Conservation (phyloP, 2,888 invertebrate genomes). For the Spatulosminthurus flaviceps region DNA sequence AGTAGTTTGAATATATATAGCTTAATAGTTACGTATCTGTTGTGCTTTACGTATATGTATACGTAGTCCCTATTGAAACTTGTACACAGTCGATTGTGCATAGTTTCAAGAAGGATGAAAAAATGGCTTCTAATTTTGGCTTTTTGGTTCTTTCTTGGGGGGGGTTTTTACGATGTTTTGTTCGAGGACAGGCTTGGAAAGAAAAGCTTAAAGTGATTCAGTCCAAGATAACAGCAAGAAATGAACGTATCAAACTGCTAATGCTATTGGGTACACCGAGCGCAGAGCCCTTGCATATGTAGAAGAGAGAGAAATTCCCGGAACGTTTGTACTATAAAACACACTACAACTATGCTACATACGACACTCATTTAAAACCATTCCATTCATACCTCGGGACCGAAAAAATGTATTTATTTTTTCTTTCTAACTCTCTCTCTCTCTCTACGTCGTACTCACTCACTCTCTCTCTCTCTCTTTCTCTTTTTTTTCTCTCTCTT, state of each 20-base stretch:
- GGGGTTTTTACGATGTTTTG: constrained; percentile 15
- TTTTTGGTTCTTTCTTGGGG: constrained; percentile 42
- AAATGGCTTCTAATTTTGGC: constrained; percentile 61
- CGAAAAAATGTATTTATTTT: constrained; percentile 35
- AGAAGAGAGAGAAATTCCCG: constrained; percentile 24
- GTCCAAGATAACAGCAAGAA: constrained; percentile 85
- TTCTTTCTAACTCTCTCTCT: constrained; percentile 20
- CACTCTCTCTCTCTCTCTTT: constrained; percentile 23
- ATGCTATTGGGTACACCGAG: constrained; percentile 84
- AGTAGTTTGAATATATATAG: no score
- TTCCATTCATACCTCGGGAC: constrained; percentile 46
- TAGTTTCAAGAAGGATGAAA: constrained; percentile 5
- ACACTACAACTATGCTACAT: constrained; percentile 11
- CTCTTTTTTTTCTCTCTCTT: neutral
- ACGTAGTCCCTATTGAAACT: no score
- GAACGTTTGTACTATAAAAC: constrained; percentile 8
- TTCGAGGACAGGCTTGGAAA: constrained; percentile 58
- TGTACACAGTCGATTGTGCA: neutral
- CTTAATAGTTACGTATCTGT: no score
- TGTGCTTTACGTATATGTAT: no score
- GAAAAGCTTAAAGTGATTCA: constrained; percentile 75
- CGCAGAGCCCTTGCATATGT: constrained; percentile 47
- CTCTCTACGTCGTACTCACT: neutral
- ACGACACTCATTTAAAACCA: constrained; percentile 36
- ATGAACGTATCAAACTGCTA: constrained; percentile 87